A percentile compares a stretch with the other conserved stretches of the same genome.
phyloP scores from a whole-genome alignment of 2,797 vertebrate genomes.

The Pteronotus mesoamericanus region DNA sequence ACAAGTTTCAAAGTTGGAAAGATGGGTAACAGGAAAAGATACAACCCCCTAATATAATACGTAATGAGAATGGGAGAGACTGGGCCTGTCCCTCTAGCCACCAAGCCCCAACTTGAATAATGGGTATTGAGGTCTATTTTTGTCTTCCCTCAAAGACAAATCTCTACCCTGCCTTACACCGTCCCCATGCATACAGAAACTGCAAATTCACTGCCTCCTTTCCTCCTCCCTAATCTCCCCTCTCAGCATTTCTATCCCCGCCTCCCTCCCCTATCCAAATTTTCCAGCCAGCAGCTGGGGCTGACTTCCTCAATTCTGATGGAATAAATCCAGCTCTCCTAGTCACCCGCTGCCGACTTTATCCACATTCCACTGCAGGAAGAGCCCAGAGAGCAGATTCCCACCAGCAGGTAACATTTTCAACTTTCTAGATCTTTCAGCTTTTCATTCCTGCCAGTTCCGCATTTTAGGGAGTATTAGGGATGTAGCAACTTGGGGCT shows the following conservation, averaged over 20 bases:
- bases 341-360: neutral
- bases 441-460: neutral
- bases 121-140: neutral
- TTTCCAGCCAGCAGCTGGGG: constrained; percentile 70
- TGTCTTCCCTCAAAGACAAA: neutral
- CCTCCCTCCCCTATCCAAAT: constrained; percentile 60
- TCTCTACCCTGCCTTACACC: neutral
- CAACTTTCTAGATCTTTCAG: neutral
- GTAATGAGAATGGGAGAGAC: neutral
- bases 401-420: constrained; percentile 66
- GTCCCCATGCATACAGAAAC: neutral
- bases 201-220: neutral
- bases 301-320: constrained; percentile 75
- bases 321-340: constrained; percentile 72
- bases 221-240: neutral
- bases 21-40: neutral
- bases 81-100: neutral
- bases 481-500: neutral
- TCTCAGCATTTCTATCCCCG: constrained; percentile 52
- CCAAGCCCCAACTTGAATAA: neutral
- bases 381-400: constrained; percentile 10
- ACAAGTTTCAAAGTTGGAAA: neutral
- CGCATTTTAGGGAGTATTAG: neutral
- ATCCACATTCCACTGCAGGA: neutral
- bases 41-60: neutral